Evolutionary conservation across 2,888 invertebrate species (phyloP).

Genomic region (Pinctada fucata): DNA sequence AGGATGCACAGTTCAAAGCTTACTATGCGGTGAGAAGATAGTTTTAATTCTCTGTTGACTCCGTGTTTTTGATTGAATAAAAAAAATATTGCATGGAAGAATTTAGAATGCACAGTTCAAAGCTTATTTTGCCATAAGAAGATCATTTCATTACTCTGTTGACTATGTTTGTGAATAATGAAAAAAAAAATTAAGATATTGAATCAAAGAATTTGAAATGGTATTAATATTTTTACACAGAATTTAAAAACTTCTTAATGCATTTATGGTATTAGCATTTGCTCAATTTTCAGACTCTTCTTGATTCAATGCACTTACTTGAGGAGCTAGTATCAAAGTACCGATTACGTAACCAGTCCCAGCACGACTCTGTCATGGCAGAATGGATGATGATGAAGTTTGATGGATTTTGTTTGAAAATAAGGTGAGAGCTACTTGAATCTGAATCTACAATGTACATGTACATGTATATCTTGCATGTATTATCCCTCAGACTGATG

Average conservation of each 20-base stretch:
- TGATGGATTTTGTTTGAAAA: slow-evolving; percentile 72
- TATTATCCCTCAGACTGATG: no score
- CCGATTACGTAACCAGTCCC: slow-evolving; percentile 61
- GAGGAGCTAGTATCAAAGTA: slow-evolving; percentile 65
- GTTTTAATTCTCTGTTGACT: neutral
- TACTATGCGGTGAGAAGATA: slow-evolving; percentile 66
- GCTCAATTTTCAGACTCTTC: slow-evolving; percentile 56
- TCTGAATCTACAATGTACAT: neutral
- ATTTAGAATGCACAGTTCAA: neutral
- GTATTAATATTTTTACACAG: no score
- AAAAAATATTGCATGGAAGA: neutral
- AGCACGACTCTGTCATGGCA: slow-evolving; percentile 62
- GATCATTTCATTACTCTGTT: no score
- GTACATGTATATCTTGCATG: neutral
- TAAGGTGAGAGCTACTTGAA: slow-evolving; percentile 58
- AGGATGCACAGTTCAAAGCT: slow-evolving; percentile 67
- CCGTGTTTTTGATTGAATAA: neutral
- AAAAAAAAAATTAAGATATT: no score
- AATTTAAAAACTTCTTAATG: no score
- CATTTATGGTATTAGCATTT: no score
- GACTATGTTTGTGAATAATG: no score
- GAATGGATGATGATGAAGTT: slow-evolving; percentile 69
- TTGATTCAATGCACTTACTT: slow-evolving; percentile 63
- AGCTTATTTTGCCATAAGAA: no score
- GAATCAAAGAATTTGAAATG: no score